These are phyloP conservation scores for Drosophila parabipectinata DNA, from an alignment of 1,140 invertebrate genomes.

Conservation along the genomic window DNA sequence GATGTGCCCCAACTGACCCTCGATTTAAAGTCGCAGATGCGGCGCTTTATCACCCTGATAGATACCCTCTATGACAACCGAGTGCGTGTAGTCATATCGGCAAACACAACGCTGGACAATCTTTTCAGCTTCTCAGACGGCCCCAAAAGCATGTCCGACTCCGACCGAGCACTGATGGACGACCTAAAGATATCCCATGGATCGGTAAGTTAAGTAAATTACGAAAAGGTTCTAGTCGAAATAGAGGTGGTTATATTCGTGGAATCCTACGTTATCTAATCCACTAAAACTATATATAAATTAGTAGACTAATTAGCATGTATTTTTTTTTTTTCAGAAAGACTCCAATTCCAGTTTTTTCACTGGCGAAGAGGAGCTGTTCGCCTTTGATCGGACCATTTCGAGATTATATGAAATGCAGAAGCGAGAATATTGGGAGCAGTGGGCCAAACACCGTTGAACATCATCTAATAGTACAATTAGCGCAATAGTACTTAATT, in stretches of 20 bases:
- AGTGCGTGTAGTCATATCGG: slow-evolving; percentile 91
- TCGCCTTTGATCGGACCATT: slow-evolving; percentile 97
- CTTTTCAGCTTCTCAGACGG: slow-evolving; percentile 88
- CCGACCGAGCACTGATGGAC: slow-evolving; percentile 95
- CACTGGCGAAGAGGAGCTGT: slow-evolving; percentile 98
- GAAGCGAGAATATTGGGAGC: slow-evolving; percentile 95
- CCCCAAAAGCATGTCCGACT: slow-evolving; percentile 86
- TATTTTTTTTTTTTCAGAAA: slow-evolving; percentile 8
- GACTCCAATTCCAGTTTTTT: slow-evolving; percentile 91
- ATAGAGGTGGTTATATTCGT: too few species aligned
- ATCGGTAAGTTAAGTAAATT: neutral
- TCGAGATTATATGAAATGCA: slow-evolving; percentile 98
- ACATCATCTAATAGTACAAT: slow-evolving; percentile 27
- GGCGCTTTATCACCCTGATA: slow-evolving; percentile 98
- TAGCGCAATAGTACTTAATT: slow-evolving; percentile 52
- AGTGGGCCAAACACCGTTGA: slow-evolving; percentile 88
- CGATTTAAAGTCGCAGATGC: slow-evolving; percentile 91
- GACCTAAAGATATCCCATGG: slow-evolving; percentile 88
- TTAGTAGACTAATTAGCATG: too few species aligned
- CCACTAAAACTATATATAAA: too few species aligned
- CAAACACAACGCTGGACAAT: slow-evolving; percentile 89
- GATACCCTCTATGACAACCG: slow-evolving; percentile 98
- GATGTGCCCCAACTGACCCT: slow-evolving; percentile 94
- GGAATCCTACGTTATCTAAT: too few species aligned
- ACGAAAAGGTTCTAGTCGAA: too few species aligned